Percentiles rank a stretch among this genome's conserved stretches.
These are phyloP conservation scores for Heliconius cydno DNA, from an alignment of 2,888 invertebrate species.

Conservation along the genomic window DNA sequence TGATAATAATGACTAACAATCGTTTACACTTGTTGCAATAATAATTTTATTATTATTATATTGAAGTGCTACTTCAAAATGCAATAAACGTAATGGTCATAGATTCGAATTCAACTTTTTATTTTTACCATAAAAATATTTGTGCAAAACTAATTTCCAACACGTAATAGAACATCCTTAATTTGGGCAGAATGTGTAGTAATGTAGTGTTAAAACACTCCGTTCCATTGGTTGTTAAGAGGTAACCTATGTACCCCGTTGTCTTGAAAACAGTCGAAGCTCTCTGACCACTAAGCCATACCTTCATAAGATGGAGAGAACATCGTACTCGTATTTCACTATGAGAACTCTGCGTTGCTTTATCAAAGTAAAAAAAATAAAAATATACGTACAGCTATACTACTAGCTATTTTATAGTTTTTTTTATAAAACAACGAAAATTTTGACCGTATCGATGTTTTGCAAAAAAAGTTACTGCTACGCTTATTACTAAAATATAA, in stretches of 20 bases:
- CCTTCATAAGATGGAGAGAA: too few species aligned
- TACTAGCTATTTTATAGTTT: too few species aligned
- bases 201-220: neutral
- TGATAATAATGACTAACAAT: neutral
- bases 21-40: conserved; percentile 5
- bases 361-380: neutral
- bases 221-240: too few species aligned
- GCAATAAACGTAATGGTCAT: neutral
- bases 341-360: too few species aligned
- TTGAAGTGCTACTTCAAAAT: neutral
- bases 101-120: neutral
- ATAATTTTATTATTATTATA: neutral
- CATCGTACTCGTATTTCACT: too few species aligned
- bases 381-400: neutral
- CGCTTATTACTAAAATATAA: neutral
- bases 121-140: neutral
- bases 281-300: too few species aligned
- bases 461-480: neutral
- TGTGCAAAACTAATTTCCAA: neutral
- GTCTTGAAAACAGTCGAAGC: too few species aligned
- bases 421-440: neutral
- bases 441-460: neutral
- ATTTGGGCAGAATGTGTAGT: too few species aligned
- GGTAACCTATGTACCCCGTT: too few species aligned
- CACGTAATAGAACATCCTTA: too few species aligned